Conservation (phyloP, 2,797 vertebrate species). For the Gymnodraco acuticeps region DNA sequence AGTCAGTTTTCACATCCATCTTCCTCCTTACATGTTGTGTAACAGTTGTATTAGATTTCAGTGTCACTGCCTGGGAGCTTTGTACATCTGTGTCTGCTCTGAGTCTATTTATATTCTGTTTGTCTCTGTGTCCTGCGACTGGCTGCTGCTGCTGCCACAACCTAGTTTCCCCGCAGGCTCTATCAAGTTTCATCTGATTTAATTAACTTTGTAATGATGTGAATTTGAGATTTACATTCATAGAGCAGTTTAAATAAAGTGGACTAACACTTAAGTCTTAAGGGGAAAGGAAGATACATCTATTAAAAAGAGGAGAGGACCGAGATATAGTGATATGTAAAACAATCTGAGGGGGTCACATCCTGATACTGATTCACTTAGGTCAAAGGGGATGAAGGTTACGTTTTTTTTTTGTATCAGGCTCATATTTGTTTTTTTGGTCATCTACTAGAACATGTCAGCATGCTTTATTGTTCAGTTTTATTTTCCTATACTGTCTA, state of each 20-base stretch:
- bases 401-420: too few relatives aligned
- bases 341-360: too few relatives aligned
- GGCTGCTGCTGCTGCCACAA: slow-evolving; percentile 21
- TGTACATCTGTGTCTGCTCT: not conserved
- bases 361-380: too few relatives aligned
- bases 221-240: slow-evolving; percentile 13
- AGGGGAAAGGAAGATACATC: not conserved
- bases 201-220: slow-evolving; percentile 38
- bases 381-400: too few relatives aligned
- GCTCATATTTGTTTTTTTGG: too few relatives aligned
- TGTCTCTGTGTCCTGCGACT: slow-evolving; percentile 4
- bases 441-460: too few relatives aligned
- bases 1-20: not conserved
- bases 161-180: slow-evolving; percentile 53
- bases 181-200: slow-evolving; percentile 37
- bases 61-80: not conserved
- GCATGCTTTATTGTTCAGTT: too few relatives aligned
- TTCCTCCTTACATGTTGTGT: not conserved
- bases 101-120: slow-evolving; percentile 42
- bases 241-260: slow-evolving; percentile 15
- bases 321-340: not conserved
- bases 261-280: not conserved
- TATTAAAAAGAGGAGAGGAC: too few relatives aligned
- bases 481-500: too few relatives aligned
- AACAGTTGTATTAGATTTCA: not conserved